These are phyloP conservation scores for Hirtodrosophila trivittata DNA, from an alignment of 2,888 invertebrate species.

Conservation along the genomic window DNA sequence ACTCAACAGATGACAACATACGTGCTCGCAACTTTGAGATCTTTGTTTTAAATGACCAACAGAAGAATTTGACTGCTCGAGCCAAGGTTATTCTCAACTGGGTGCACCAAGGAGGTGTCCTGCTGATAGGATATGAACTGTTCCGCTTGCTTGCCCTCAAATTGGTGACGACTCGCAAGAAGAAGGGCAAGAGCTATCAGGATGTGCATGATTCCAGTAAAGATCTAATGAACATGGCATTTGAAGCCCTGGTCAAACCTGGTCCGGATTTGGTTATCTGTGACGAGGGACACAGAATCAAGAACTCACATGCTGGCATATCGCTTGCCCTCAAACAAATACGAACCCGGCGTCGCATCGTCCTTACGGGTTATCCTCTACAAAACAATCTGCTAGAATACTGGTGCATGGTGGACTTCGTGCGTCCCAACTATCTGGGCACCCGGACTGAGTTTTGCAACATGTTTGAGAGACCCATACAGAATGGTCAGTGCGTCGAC, in stretches of 20 bases:
- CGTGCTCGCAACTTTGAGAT: slow-evolving; percentile 93
- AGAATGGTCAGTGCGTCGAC: slow-evolving; percentile 99
- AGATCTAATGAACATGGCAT: slow-evolving; percentile 92
- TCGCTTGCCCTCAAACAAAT: slow-evolving; percentile 97
- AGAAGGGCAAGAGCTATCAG: slow-evolving; percentile 82
- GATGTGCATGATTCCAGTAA: slow-evolving; percentile 87
- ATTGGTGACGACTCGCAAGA: slow-evolving; percentile 85
- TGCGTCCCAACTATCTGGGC: slow-evolving; percentile 97
- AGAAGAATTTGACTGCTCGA: slow-evolving; percentile 94
- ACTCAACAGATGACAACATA: slow-evolving; percentile 87
- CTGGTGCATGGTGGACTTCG: slow-evolving; percentile 99
- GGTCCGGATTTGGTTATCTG: slow-evolving; percentile 98
- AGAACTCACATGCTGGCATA: slow-evolving; percentile 98
- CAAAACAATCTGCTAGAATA: slow-evolving; percentile 98
- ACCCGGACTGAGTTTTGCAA: slow-evolving; percentile 98
- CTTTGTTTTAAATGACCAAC: slow-evolving; percentile 95
- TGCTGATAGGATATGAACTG: slow-evolving; percentile 98
- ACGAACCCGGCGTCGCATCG: slow-evolving; percentile 95
- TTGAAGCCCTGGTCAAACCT: slow-evolving; percentile 92
- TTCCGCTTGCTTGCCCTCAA: slow-evolving; percentile 95
- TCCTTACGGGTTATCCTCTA: slow-evolving; percentile 98
- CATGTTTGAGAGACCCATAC: slow-evolving; percentile 99
- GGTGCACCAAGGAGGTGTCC: slow-evolving; percentile 94
- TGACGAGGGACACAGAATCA: slow-evolving; percentile 98
- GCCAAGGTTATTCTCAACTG: slow-evolving; percentile 94